Conservation (phyloP, 2,797 vertebrate genomes). For the Gastrophryne carolinensis region DNA sequence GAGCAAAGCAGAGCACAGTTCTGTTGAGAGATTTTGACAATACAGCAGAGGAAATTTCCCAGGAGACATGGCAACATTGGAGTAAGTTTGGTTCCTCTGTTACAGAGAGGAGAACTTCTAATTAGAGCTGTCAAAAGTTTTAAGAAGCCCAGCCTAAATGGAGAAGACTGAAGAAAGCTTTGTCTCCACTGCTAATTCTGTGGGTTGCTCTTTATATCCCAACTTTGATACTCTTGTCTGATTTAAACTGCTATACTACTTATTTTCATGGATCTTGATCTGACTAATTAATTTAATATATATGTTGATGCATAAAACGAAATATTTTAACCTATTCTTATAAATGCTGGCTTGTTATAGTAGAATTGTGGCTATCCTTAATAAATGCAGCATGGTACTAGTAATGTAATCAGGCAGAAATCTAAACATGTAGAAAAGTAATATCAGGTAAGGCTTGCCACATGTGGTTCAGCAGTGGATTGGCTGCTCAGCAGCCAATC, state of each 20-base stretch:
- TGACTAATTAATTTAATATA: neutral
- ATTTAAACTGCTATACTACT: neutral
- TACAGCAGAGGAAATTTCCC: conserved; percentile 45
- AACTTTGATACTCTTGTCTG: neutral
- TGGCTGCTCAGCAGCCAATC: too few relatives aligned
- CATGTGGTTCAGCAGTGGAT: too few relatives aligned
- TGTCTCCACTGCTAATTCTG: conserved; percentile 2
- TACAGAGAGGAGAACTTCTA: conserved; percentile 43
- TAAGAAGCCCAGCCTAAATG: conserved; percentile 22
- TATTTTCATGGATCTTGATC: neutral
- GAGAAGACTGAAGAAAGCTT: conserved; percentile 29
- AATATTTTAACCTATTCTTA: too few relatives aligned
- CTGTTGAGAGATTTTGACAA: conserved; percentile 48
- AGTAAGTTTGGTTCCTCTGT: conserved; percentile 41
- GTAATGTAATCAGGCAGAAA: too few relatives aligned
- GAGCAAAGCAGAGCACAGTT: conserved; percentile 34
- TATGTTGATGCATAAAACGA: neutral
- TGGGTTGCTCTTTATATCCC: neutral
- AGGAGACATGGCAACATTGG: conserved; percentile 42
- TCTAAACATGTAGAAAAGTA: too few relatives aligned
- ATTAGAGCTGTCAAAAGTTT: conserved; percentile 52
- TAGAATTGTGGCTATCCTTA: too few relatives aligned
- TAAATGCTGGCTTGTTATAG: too few relatives aligned
- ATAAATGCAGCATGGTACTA: too few relatives aligned
- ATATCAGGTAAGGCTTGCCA: too few relatives aligned